A percentile compares a stretch with the other conserved stretches of the same genome.
Evolutionary conservation across 2,888 invertebrate species (phyloP).

Genomic region (Lithophane semibrunnea): DNA sequence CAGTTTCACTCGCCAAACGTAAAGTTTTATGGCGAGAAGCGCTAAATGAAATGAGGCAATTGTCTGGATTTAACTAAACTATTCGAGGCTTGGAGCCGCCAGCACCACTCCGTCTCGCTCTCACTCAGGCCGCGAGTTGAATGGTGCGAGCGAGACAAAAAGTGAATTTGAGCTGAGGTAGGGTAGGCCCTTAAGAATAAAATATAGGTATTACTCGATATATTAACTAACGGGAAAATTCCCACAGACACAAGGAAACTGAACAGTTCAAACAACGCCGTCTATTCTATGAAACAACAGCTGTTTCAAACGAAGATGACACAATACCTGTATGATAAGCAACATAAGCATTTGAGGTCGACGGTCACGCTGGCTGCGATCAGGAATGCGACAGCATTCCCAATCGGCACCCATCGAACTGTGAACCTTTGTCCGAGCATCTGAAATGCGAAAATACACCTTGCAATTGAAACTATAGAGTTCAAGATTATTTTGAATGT

Average conservation of each 20-base stretch:
- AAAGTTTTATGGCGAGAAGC: no score
- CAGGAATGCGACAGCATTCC: constrained; percentile 70
- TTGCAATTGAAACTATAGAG: not conserved
- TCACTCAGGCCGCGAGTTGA: no score
- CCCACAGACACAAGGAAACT: constrained; percentile 54
- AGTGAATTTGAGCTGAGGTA: no score
- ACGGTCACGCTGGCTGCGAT: constrained; percentile 70
- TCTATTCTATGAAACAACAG: constrained; percentile 53
- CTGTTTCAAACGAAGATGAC: constrained; percentile 54
- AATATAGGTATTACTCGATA: constrained; percentile 4
- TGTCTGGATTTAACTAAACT: no score
- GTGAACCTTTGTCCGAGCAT: constrained; percentile 61
- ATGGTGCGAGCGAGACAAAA: no score
- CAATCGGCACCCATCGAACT: constrained; percentile 68
- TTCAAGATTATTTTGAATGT: not conserved
- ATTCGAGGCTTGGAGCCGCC: no score
- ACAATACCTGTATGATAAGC: constrained; percentile 57
- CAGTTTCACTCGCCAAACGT: no score
- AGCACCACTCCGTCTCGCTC: no score
- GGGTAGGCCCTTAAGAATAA: not conserved
- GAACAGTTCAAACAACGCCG: constrained; percentile 33
- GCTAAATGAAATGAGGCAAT: no score
- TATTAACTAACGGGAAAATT: constrained; percentile 40
- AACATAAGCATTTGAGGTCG: constrained; percentile 64
- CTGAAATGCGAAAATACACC: constrained; percentile 39